Base-by-base conservation (phyloP, 2,888 invertebrate genomes). In the Minunthozetes semirufus region DNA sequence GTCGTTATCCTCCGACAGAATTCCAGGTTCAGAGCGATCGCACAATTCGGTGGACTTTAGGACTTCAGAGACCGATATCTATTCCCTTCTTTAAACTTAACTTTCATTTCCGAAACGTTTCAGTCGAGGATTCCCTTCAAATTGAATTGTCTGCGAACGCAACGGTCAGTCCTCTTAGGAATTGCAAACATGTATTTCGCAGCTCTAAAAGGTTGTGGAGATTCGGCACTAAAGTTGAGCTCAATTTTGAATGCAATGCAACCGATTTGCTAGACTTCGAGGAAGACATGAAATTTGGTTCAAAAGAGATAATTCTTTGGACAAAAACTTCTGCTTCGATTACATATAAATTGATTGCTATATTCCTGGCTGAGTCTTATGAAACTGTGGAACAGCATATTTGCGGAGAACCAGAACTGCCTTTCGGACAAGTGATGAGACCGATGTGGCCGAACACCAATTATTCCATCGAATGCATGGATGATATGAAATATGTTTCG, bases 391-490 rank as follows among this genome's bases (percentile, higher is more conserved):
- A 66, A 9, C 38, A 66, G 8, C n/a, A 13, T 5, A 38, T 66
- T 29, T 66, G 63, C n/a, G 63, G 63, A 17, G 63, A 66, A 38
- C 63, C 63, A 3, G 38, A 17, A 38, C 5, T 19, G n/a, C 38
- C 33, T 38, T 66, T 66, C 29, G 63, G 63, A n/a, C 63, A 66
- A 66, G n/a, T 66, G 63, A n/a, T n/a, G 11, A 15, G 63, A 29
- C 5, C 4, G 1, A 1, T 38, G n/a, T 33, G 33, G 29, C 29
- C 33, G 6, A 17, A 66, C 15, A 66, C 17, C 9, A n/a, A 38
- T 9, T 66, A 66, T 66, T n/a, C 33, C 1, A n/a, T 38, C n/a
- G 63, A 66, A 15, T 66, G 63, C 19, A n/a, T n/a, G 9, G 33
- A 33, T 33, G 4, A 15, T 6, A 33, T 29, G 63, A 15, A 66